Base-by-base conservation (phyloP, 2,113 vertebrate genomes). In the Uropsilus gracilis region DNA sequence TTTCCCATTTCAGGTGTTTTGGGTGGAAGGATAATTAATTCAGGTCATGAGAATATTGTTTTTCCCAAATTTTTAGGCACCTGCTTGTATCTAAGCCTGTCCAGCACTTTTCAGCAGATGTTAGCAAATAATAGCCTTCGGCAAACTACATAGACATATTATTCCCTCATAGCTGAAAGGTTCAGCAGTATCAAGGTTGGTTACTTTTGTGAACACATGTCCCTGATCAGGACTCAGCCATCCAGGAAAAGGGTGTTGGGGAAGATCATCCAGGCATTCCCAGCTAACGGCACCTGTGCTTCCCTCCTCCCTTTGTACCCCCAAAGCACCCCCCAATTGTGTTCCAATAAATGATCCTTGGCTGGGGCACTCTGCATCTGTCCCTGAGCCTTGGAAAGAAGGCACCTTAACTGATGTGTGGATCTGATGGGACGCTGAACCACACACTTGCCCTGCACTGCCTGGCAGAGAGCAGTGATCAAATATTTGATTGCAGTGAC, bases 161-260 rank as follows among this genome's bases (percentile, higher is more conserved):
- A 28, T 53, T 10, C 22, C 17, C 39, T 50, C 32, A 39, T 2
- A 63, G 16, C 26, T 75, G 50, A 50, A 39, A 88, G 61, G 12
- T 9, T 77, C 63, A 66, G 42, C 22, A 5, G 22, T 7, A 26
- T 22, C 2, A 42, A 61, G 8, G 5, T 6, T 39, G 42, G 10
- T 59, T 10, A 87, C 17, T 55, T 81, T 48, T 30, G 34, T 69
- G 34, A 76, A 75, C 34, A 66, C 53, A 3, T 39, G n/a, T n/a
- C 14, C 32, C 3, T 8, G n/a, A 53, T 3, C 26, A 68, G 69
- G 81, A 24, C 34, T 42, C 63, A 64, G 7, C 12, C 11, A 32
- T 6, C 18, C 10, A 20, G 39, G 8, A 48, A 14, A 42, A 53
- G 34, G 17, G 2, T 0, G 0, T 12, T 18, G 24, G 5, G 28